These are phyloP conservation scores for Podiceps cristatus DNA, from an alignment of 2,113 vertebrate genomes.

Conservation along the genomic window DNA sequence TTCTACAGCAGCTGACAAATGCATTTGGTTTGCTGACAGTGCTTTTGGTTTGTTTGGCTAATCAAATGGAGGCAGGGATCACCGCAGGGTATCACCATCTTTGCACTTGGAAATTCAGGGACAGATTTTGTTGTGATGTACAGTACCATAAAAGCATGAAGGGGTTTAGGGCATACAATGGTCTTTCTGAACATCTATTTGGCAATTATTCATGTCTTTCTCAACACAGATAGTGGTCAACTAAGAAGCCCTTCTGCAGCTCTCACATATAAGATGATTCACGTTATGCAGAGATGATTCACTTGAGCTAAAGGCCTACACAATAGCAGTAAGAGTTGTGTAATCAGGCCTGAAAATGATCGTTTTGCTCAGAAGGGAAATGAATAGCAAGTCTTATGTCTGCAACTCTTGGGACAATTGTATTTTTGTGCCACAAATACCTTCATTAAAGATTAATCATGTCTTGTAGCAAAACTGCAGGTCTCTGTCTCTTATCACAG, in stretches of 20 bases:
- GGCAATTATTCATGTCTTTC: background rate
- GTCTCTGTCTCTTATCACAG: background rate
- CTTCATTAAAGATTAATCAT: slow-evolving; percentile 35
- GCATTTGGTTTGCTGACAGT: too few relatives aligned
- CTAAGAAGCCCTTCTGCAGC: background rate
- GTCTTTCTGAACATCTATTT: background rate
- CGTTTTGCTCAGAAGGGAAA: background rate
- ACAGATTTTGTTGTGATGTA: background rate
- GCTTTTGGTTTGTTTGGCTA: background rate
- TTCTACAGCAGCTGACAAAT: background rate
- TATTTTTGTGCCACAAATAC: slow-evolving; percentile 12
- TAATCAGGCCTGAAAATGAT: background rate
- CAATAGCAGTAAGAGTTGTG: background rate
- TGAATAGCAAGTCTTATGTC: background rate
- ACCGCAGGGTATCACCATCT: background rate
- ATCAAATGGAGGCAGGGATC: background rate
- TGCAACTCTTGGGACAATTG: background rate
- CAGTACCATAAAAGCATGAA: background rate
- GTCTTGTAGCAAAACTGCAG: slow-evolving; percentile 1
- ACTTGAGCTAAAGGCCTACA: background rate
- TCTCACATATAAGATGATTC: background rate
- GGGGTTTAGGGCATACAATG: background rate
- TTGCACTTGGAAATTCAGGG: background rate
- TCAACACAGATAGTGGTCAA: background rate
- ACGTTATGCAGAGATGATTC: slow-evolving; percentile 2